Percentiles rank a stretch among this genome's conserved stretches.
Conservation (phyloP, 2,797 vertebrate species). For the Mormyrus proboscirostris region DNA sequence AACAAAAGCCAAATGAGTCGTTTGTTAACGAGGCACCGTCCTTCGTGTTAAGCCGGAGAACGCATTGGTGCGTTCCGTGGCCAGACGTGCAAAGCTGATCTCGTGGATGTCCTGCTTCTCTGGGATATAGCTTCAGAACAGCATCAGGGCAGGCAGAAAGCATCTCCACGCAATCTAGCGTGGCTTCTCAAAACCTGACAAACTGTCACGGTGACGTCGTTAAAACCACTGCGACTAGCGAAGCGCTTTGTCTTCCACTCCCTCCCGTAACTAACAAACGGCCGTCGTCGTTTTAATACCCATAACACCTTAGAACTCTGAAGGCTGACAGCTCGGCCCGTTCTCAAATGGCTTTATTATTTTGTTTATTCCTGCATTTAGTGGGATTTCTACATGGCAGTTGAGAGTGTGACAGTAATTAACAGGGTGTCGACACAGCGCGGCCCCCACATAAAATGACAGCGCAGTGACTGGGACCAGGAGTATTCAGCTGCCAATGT, state of each 20-base stretch:
- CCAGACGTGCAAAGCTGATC: neutral
- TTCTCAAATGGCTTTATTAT: neutral
- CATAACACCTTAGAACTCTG: neutral
- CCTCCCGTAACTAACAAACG: neutral
- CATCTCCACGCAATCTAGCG: neutral
- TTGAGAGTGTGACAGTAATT: constrained; percentile 1
- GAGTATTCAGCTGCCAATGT: neutral
- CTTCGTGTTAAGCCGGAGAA: neutral
- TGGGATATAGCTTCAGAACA: neutral
- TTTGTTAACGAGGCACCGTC: neutral
- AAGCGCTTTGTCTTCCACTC: neutral
- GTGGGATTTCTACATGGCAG: neutral
- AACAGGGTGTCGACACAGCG: neutral
- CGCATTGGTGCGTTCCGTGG: neutral
- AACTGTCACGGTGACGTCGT: neutral
- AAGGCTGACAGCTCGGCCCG: neutral
- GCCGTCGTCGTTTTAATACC: neutral
- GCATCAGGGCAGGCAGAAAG: neutral
- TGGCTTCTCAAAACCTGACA: neutral
- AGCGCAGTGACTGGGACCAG: neutral
- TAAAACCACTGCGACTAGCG: neutral
- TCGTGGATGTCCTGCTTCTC: neutral
- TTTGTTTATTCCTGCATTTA: neutral
- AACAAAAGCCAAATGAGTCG: neutral
- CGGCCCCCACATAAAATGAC: neutral